Evolutionary conservation across 2,113 vertebrate genomes (phyloP).

Genomic region (Peucedramus taeniatus): DNA sequence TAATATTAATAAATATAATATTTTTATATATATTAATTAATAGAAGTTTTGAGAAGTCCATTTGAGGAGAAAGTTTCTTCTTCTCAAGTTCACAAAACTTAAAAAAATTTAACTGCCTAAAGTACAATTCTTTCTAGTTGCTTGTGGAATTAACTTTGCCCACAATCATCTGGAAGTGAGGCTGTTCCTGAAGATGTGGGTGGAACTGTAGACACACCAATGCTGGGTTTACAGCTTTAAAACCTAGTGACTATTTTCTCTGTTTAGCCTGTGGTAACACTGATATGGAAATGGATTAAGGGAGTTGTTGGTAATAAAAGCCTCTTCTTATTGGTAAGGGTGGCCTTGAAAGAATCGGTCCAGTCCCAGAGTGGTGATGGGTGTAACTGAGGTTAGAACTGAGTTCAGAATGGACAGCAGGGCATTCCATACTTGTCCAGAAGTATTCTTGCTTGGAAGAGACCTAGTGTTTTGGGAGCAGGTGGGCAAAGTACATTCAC

Average conservation of each 20-base stretch:
- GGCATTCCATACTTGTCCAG: not conserved
- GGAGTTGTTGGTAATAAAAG: not conserved
- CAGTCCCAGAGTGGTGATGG: not conserved
- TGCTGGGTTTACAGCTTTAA: not conserved
- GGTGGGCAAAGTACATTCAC: not conserved
- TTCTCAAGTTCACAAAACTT: not conserved
- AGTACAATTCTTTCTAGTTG: not conserved
- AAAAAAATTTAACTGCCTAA: not conserved
- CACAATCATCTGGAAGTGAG: not conserved
- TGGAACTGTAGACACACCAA: fast-evolving
- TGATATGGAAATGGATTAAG: not conserved
- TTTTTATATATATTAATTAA: no score
- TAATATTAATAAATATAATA: no score
- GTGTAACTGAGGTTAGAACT: not conserved
- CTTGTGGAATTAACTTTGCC: not conserved
- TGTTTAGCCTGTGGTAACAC: not conserved
- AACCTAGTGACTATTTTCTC: not conserved
- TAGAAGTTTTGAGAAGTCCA: not conserved
- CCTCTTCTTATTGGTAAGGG: not conserved
- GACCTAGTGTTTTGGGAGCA: not conserved
- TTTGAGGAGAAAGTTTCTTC: not conserved
- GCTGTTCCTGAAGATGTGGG: not conserved
- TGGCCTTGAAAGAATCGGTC: not conserved
- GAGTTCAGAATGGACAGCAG: not conserved
- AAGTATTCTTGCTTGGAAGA: not conserved